Base-by-base conservation (phyloP, 2,113 vertebrate genomes). In the Melanostigma gelatinosum region DNA sequence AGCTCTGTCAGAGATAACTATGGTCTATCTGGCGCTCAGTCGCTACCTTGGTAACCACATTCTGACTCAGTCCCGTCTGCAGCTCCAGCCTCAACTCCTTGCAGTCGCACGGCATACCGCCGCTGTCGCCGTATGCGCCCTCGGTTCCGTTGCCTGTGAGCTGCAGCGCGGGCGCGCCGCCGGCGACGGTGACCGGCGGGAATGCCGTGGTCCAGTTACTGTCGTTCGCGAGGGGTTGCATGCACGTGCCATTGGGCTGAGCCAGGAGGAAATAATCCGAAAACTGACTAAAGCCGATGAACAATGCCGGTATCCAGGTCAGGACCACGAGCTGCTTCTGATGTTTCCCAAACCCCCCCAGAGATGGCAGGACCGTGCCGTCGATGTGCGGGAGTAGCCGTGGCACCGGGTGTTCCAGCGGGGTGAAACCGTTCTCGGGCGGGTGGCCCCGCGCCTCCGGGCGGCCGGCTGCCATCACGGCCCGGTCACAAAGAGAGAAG, bases 41-140 rank as follows among this genome's bases (percentile, higher is more conserved):
- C 57, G 94, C 97, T 95, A 99, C 98, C 98, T 98, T 97, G 94
- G 97, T 99, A 81, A 99, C 97, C 77, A 99, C 97, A 91, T 99
- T 99, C 85, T 97, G 96, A 72, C 95, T 94, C 20, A 99, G 97
- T 91, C 97, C 98, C 4, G 97, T 96, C 67, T 95, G 92, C 92
- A 99, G 96, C 85, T 96, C 95, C 57, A 98, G 96, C 79, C 93
- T 94, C 96, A 96, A 95, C 85, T 95, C 95, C 77, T 91, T 92
- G 88, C 98, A 99, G 76, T 93, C 88, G 76, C 98, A 99, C 70
- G 95, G 86, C 83, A 91, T 90, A 68, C 82, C 90, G 65, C 93
- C 83, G 80, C 64, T 78, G 58, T 87, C 89, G 3, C 64, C 34
- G 29, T 76, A 57, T 7, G 12, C 83, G 22, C 80, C 63, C 22